Percentiles rank a stretch among this genome's conserved stretches.
These are phyloP conservation scores for Sebastes cheni DNA, from an alignment of 2,797 vertebrate species.

Conservation along the genomic window DNA sequence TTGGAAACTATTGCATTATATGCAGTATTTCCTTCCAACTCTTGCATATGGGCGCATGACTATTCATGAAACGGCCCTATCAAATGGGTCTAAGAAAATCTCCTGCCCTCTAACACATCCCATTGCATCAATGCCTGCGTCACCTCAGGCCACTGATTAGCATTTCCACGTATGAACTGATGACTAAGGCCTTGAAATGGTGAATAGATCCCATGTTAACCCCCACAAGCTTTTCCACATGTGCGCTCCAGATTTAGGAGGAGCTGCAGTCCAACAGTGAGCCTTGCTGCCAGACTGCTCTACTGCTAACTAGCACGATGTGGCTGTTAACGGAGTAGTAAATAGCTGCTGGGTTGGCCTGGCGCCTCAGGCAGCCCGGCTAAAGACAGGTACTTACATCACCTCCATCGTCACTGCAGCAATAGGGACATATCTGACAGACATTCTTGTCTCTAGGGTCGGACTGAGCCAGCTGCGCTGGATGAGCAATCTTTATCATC, in stretches of 20 bases:
- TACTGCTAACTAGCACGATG: constrained; percentile 35
- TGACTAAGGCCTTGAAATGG: constrained; percentile 51
- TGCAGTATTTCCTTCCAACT: background rate
- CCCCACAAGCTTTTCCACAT: constrained; percentile 52
- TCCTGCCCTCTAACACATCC: constrained; percentile 25
- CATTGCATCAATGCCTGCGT: constrained; percentile 62
- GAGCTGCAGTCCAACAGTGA: constrained; percentile 40
- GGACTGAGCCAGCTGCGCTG: constrained; percentile 23
- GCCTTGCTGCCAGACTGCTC: constrained; percentile 41
- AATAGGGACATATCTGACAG: constrained; percentile 32
- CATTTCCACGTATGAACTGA: constrained; percentile 35
- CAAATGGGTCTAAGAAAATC: constrained; percentile 41
- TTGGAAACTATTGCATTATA: background rate
- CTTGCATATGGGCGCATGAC: background rate
- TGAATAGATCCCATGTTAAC: constrained; percentile 44
- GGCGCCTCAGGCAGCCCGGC: constrained; percentile 52
- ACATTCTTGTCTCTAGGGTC: constrained; percentile 32
- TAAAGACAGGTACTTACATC: constrained; percentile 76
- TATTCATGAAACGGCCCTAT: constrained; percentile 20
- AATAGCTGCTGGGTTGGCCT: constrained; percentile 67
- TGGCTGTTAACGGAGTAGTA: constrained; percentile 59
- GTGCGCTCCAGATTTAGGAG: constrained; percentile 57
- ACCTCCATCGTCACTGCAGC: constrained; percentile 60
- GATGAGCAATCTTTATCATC: constrained; percentile 20
- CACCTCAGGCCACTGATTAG: constrained; percentile 54